These are phyloP conservation scores for Philaenus spumarius DNA, from an alignment of 1,140 invertebrate genomes.

Conservation along the genomic window DNA sequence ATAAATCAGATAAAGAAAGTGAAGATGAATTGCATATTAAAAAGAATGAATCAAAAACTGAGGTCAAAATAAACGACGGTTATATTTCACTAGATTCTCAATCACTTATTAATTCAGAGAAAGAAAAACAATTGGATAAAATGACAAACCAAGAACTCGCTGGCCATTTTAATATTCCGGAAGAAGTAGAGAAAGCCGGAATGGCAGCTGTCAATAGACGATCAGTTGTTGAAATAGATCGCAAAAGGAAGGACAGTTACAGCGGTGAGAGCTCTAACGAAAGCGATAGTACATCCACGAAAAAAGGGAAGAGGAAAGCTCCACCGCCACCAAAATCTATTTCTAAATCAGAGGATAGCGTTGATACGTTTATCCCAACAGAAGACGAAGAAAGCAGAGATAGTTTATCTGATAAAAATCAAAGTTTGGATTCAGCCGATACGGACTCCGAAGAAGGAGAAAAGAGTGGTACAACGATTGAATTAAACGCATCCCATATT, in stretches of 20 bases:
- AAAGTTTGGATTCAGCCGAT: constrained; percentile 31
- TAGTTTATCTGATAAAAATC: constrained; percentile 22
- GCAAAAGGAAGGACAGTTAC: constrained; percentile 21
- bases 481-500: constrained; percentile 63
- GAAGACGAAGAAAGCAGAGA: constrained; percentile 23
- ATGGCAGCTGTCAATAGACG: constrained; percentile 60
- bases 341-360: constrained; percentile 16
- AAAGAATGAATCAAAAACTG: constrained; percentile 11
- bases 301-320: constrained; percentile 64
- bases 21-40: constrained; percentile 8
- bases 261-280: constrained; percentile 22
- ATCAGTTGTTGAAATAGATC: constrained; percentile 29
- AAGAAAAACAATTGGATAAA: no score
- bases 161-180: constrained; percentile 44
- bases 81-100: no score
- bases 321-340: constrained; percentile 51
- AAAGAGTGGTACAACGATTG: constrained; percentile 48
- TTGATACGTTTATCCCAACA: constrained; percentile 12
- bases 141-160: no score
- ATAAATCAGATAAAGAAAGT: constrained; percentile 16
- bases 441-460: constrained; percentile 43
- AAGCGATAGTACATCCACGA: constrained; percentile 32
- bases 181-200: constrained; percentile 62
- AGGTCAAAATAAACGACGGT: constrained; percentile 17
- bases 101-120: no score